Conservation (phyloP, 37 sponge, comb jelly and placozoan species). For the Theonella swinhoei region DNA sequence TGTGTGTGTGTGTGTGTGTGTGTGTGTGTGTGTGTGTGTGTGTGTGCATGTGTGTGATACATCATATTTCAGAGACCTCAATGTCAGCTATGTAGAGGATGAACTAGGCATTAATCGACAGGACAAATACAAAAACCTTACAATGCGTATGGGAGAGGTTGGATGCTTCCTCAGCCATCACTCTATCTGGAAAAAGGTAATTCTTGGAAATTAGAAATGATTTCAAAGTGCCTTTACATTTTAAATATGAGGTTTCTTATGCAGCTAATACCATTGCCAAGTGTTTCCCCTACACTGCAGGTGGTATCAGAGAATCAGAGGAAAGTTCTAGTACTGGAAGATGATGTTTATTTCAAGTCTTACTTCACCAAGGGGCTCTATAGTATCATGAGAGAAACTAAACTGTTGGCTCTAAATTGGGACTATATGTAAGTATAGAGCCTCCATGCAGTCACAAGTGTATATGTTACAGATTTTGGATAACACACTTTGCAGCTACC, state of each 20-base stretch:
- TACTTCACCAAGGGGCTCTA: conserved; percentile 62
- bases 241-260: too few species aligned
- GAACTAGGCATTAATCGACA: conserved; percentile 68
- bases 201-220: too few species aligned
- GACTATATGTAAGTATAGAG: not conserved
- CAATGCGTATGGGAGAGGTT: conserved; percentile 92
- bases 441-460: not conserved
- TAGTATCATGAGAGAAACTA: not conserved
- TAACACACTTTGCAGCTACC: conserved; percentile 49
- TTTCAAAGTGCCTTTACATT: too few species aligned
- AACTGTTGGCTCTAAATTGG: not conserved
- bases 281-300: too few species aligned
- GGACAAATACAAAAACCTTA: conserved; percentile 52
- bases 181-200: conserved; percentile 89
- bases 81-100: conserved; percentile 67
- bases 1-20: too few species aligned
- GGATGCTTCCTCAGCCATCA: conserved; percentile 98
- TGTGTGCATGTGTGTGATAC: too few species aligned
- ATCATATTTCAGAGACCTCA: conserved; percentile 78
- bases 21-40: too few species aligned
- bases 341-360: conserved; percentile 86
- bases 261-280: too few species aligned
- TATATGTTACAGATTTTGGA: too few species aligned
- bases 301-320: conserved; percentile 50
- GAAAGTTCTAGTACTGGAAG: conserved; percentile 83